These are phyloP conservation scores for Electrophaes corylata DNA, from an alignment of 2,888 invertebrate species.

Conservation along the genomic window DNA sequence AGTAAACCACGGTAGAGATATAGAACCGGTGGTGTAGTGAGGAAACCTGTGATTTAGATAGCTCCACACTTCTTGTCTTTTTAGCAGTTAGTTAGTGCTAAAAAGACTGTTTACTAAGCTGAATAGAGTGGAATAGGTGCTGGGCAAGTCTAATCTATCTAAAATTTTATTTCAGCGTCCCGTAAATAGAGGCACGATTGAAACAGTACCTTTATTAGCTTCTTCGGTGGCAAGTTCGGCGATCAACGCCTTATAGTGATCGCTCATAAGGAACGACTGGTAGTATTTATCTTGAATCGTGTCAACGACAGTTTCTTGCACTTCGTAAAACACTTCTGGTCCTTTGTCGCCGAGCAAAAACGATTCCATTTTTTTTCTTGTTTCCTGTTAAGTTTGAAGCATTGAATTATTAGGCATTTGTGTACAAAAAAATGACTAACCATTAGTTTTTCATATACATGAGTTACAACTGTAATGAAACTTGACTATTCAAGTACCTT, in stretches of 20 bases:
- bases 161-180: too few species aligned
- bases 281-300: conserved; percentile 94
- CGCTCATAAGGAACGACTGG: conserved; percentile 93
- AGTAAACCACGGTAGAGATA: too few species aligned
- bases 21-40: too few species aligned
- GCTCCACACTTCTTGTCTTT: too few species aligned
- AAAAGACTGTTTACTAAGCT: too few species aligned
- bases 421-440: too few species aligned
- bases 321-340: conserved; percentile 94
- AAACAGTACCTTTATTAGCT: conserved; percentile 76
- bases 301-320: conserved; percentile 91
- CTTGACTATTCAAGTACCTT: conserved; percentile 72
- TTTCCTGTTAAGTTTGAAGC: conserved; percentile 68
- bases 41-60: too few species aligned
- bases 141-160: too few species aligned
- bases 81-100: too few species aligned
- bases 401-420: background rate
- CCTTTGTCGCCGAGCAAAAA: conserved; percentile 94
- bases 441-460: too few species aligned
- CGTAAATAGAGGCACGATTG: too few species aligned
- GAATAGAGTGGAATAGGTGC: too few species aligned
- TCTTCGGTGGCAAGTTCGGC: conserved; percentile 87
- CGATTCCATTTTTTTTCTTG: conserved; percentile 93
- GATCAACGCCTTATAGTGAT: conserved; percentile 90
- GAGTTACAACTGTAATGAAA: background rate